A percentile compares a stretch with the other conserved stretches of the same genome.
Conservation (phyloP, 2,113 vertebrate genomes). For the Tautogolabrus adspersus region DNA sequence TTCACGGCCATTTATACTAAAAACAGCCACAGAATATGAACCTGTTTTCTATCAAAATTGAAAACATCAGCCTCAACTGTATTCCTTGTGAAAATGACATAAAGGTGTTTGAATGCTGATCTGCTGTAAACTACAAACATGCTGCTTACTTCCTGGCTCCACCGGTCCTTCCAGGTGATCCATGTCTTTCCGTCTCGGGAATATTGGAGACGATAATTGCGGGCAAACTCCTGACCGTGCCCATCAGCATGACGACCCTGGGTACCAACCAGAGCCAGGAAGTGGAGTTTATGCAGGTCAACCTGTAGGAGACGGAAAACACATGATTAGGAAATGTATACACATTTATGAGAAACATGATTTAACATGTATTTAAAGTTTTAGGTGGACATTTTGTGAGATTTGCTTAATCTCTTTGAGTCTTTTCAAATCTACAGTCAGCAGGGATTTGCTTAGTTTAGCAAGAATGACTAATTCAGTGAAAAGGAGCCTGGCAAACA, state of each 20-base stretch:
- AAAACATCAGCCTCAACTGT: neutral
- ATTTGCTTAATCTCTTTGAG: too few relatives aligned
- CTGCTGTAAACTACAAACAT: neutral
- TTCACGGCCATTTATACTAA: constrained; percentile 24
- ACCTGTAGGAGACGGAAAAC: constrained; percentile 69
- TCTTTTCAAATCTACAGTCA: too few relatives aligned
- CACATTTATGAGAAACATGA: too few relatives aligned
- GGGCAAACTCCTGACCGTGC: constrained; percentile 93
- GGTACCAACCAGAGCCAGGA: constrained; percentile 92
- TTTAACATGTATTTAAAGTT: too few relatives aligned
- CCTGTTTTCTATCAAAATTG: constrained; percentile 12
- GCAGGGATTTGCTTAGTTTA: too few relatives aligned
- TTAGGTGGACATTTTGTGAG: too few relatives aligned
- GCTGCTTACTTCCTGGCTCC: constrained; percentile 87
- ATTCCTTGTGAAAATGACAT: neutral
- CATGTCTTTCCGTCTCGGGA: constrained; percentile 90
- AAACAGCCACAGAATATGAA: constrained; percentile 16
- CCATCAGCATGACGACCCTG: constrained; percentile 94
- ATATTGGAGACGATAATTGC: constrained; percentile 89
- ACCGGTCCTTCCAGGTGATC: constrained; percentile 92
- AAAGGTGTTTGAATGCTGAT: constrained; percentile 17
- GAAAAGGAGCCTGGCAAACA: too few relatives aligned
- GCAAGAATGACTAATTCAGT: too few relatives aligned
- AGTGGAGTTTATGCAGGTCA: constrained; percentile 87
- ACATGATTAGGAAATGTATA: neutral